Conservation (phyloP, 2,113 vertebrate species). For the Cygnus atratus region DNA sequence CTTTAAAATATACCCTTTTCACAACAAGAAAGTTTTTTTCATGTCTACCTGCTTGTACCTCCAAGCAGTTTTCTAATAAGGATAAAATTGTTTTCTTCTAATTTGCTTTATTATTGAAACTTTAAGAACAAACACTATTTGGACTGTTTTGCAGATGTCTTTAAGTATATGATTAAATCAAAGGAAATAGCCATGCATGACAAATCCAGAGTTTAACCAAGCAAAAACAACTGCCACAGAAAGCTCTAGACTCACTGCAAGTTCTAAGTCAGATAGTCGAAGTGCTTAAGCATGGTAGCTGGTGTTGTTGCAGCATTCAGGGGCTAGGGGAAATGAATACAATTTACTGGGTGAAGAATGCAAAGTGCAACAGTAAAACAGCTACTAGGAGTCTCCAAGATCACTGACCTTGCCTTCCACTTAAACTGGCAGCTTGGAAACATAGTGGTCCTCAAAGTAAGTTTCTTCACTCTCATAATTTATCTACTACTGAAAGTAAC, state of each 20-base stretch:
- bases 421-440: background rate
- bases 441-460: background rate
- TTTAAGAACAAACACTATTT: background rate
- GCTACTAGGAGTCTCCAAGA: background rate
- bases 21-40: background rate
- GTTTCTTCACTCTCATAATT: background rate
- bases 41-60: background rate
- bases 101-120: background rate
- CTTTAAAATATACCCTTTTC: background rate
- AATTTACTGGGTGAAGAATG: background rate
- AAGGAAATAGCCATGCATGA: background rate
- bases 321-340: background rate
- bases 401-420: background rate
- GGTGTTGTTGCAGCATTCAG: background rate
- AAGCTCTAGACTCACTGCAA: fast-evolving
- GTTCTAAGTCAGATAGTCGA: background rate
- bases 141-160: background rate
- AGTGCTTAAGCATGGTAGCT: background rate
- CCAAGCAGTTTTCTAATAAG: background rate
- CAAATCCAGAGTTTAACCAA: background rate
- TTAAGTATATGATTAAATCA: background rate
- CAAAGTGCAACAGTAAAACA: background rate
- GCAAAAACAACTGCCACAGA: background rate
- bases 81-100: background rate
- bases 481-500: fast-evolving